Base-by-base conservation (phyloP, 2,113 vertebrate genomes). In the Sterna hirundo region DNA sequence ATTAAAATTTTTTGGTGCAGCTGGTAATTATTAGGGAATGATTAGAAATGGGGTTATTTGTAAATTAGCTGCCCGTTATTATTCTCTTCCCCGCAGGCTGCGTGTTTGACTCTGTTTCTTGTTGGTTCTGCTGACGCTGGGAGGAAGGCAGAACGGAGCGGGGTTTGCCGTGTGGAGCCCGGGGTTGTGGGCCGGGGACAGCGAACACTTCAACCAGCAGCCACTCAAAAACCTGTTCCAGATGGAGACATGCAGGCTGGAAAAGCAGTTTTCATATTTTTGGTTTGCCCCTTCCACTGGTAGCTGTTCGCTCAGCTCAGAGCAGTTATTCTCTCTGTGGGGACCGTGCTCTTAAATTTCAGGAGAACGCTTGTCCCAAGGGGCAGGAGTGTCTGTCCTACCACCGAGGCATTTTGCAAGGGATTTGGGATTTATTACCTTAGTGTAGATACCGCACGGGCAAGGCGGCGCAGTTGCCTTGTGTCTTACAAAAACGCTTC, bases 91-190 rank as follows among this genome's bases (percentile, higher is more conserved):
- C 87, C 29, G 29, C 0, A 11, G 68, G 72, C 46, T 42, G 34
- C 32, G 0, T 11, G 11, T 40, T 57, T 46, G 70, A 23, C 54
- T 64, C 55, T 42, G 64, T 22, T 82, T 38, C 81, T 57, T 25
- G 25, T 38, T 23, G 22, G 25, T 62, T 40, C 71, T 78, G 34
- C 23, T 6, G 23, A 10, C 0, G 6, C 1, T 26, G 40, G 55
- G 55, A 51, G 61, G 61, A n/a, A 36, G 61, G 40, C 27, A 57
- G 61, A 62, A 47, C 2, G 2, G 29, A 1, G 9, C 0, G 1
- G 36, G 15, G 12, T 25, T 44, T 0, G 2, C 15, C 1, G 0
- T 1, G 1, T 10, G 0, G 0, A 38, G n/a, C 47, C 13, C 2
- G 7, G 30, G n/a, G 13, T 44, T 38, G 57, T 36, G 51, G 69